These are phyloP conservation scores for Timema podura DNA, from an alignment of 2,888 invertebrate species.

Conservation along the genomic window DNA sequence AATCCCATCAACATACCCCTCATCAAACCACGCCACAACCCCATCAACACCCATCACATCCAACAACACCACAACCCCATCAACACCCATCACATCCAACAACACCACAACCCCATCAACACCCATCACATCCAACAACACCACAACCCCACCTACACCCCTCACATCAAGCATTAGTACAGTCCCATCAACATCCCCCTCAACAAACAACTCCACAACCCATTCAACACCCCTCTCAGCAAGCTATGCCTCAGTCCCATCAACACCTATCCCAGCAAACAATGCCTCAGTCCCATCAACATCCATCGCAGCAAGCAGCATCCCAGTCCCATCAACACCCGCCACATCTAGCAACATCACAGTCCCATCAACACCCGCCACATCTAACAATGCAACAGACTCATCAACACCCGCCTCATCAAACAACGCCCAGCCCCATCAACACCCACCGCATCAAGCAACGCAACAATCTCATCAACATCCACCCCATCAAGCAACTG, in stretches of 20 bases:
- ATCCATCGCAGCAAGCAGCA: constrained; percentile 16
- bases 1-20: constrained; percentile 11
- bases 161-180: too few species aligned
- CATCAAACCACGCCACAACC: constrained; percentile 22
- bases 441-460: too few species aligned
- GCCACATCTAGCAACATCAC: constrained; percentile 13
- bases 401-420: constrained; percentile 4
- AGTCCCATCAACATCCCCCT: too few species aligned
- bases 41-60: constrained; percentile 13
- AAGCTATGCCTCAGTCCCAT: constrained; percentile 1
- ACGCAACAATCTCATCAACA: too few species aligned
- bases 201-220: too few species aligned
- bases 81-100: constrained; percentile 18
- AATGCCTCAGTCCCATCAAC: constrained; percentile 20
- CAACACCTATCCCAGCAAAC: constrained; percentile 18
- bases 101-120: constrained; percentile 26
- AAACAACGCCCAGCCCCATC: too few species aligned
- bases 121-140: too few species aligned
- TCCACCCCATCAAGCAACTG: too few species aligned
- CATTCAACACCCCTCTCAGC: too few species aligned
- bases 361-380: constrained; percentile 22
- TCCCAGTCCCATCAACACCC: constrained; percentile 23
- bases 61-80: constrained; percentile 20
- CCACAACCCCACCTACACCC: constrained; percentile 10
- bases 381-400: constrained; percentile 14